These are phyloP conservation scores for Lordiphosa mommai DNA, from an alignment of 1,140 invertebrate species.

Conservation along the genomic window DNA sequence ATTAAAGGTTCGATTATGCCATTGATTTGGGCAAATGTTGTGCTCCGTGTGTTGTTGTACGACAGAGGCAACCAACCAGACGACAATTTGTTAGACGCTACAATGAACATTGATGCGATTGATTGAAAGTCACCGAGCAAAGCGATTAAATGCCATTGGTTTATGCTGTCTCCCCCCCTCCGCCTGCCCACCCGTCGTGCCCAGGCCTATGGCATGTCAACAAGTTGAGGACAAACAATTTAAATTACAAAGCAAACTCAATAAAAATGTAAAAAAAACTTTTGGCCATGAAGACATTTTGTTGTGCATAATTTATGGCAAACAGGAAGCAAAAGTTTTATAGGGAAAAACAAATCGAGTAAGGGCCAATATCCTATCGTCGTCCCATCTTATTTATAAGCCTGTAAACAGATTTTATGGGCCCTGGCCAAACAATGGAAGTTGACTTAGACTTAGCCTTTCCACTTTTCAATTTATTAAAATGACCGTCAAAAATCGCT, in stretches of 20 bases:
- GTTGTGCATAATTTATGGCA: constrained; percentile 69
- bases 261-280: constrained; percentile 69
- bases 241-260: constrained; percentile 76
- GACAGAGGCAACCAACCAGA: constrained; percentile 39
- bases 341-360: constrained; percentile 66
- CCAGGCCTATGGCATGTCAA: constrained; percentile 38
- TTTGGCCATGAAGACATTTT: constrained; percentile 56
- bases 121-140: constrained; percentile 66
- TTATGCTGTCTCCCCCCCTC: constrained; percentile 34
- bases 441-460: constrained; percentile 24
- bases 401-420: constrained; percentile 74
- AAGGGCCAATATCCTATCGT: neutral
- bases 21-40: neutral
- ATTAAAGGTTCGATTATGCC: constrained; percentile 56
- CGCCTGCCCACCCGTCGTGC: neutral
- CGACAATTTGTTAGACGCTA: constrained; percentile 70
- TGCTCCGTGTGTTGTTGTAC: neutral
- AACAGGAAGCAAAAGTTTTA: constrained; percentile 54
- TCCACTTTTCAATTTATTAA: constrained; percentile 72
- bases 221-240: constrained; percentile 68
- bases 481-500: constrained; percentile 73
- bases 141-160: constrained; percentile 63
- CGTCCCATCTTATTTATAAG: constrained; percentile 62
- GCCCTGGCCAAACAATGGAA: constrained; percentile 45
- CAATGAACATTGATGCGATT: constrained; percentile 74